A percentile compares a stretch with the other conserved stretches of the same genome.
Evolutionary conservation across 2,113 vertebrate genomes (phyloP).

Genomic region (Cyrtonyx montezumae): DNA sequence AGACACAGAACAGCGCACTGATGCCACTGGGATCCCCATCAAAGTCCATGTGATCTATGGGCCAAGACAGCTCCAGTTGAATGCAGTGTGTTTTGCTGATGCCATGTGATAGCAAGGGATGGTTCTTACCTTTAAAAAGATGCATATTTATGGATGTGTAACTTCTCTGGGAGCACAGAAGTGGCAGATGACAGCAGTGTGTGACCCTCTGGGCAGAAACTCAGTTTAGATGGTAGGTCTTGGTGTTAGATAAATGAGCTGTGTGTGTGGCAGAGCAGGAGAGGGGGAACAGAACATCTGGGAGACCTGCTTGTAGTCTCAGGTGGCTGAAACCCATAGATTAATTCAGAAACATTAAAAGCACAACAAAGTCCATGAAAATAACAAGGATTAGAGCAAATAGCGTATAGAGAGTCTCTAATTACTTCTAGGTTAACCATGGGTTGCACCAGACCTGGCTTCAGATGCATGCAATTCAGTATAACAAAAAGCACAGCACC

Average conservation of each 20-base stretch:
- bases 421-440: constrained; percentile 57
- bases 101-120: neutral
- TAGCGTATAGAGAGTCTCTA: constrained; percentile 18
- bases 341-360: constrained; percentile 37
- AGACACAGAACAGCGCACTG: neutral
- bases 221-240: neutral
- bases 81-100: neutral
- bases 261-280: neutral
- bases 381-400: constrained; percentile 12
- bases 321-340: neutral
- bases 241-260: neutral
- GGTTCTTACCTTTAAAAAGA: neutral
- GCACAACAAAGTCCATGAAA: neutral
- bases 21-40: neutral
- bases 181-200: neutral
- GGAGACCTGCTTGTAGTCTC: constrained; percentile 7
- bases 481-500: neutral
- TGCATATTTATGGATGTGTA: neutral
- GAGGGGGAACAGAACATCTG: neutral
- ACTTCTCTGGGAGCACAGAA: neutral
- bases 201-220: neutral
- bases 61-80: neutral
- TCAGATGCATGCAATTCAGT: neutral
- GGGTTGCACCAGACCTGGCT: neutral
- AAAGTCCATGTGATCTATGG: neutral